Evolutionary conservation across 2,797 vertebrate species (phyloP).

Genomic region (Esox masquinongy): DNA sequence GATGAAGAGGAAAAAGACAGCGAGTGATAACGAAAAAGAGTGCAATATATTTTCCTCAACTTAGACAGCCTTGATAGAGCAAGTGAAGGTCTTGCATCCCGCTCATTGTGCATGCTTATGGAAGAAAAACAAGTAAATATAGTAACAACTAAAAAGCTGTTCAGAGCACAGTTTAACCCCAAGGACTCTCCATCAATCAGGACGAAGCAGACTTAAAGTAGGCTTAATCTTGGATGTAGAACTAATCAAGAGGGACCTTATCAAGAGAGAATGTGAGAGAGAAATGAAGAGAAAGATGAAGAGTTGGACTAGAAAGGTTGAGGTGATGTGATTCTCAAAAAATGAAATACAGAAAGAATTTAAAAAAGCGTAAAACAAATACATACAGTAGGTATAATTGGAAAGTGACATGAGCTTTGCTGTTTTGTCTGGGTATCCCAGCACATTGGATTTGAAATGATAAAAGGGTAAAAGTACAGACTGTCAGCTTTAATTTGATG

Average conservation of each 20-base stretch:
- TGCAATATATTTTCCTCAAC: not conserved
- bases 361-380: not conserved
- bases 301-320: not conserved
- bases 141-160: not conserved
- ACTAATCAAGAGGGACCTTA: not conserved
- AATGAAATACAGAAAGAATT: no score
- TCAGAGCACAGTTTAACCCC: not conserved
- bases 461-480: conserved; percentile 3
- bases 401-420: no score
- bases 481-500: no score
- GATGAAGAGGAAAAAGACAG: not conserved
- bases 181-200: not conserved
- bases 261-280: not conserved
- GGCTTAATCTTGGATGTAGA: not conserved
- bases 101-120: not conserved
- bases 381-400: not conserved
- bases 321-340: no score
- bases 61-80: conserved; percentile 23
- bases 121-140: not conserved
- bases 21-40: not conserved
- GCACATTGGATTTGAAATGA: not conserved
- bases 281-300: not conserved
- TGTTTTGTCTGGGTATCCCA: no score
- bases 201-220: not conserved
- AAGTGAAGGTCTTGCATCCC: not conserved